Evolutionary conservation across 1,140 invertebrate genomes (phyloP).

Genomic region (Halictus rubicundus): DNA sequence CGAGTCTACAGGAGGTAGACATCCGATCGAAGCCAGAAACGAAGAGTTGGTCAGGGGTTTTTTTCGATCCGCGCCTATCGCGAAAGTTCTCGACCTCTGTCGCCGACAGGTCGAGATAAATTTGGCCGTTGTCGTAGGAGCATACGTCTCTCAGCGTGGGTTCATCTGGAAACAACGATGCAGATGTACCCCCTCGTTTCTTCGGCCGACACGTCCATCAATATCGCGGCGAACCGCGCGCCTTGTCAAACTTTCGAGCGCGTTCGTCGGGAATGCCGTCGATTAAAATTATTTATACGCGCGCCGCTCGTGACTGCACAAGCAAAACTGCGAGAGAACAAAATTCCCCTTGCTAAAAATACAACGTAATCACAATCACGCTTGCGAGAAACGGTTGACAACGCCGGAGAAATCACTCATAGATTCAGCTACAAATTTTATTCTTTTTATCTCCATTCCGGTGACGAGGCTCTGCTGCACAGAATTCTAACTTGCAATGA

Average conservation of each 20-base stretch:
- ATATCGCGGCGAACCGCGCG: conserved; percentile 52
- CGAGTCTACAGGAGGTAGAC: too few relatives aligned
- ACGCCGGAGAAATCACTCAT: too few relatives aligned
- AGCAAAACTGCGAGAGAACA: not conserved
- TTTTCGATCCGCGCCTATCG: conserved; percentile 29
- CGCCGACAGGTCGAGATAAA: conserved; percentile 63
- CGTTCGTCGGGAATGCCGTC: conserved; percentile 16
- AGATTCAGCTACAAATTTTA: too few relatives aligned
- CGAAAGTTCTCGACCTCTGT: conserved; percentile 64
- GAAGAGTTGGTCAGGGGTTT: conserved; percentile 16
- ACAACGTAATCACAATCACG: too few relatives aligned
- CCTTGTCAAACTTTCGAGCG: conserved; percentile 37
- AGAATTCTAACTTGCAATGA: too few relatives aligned
- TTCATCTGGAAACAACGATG: conserved; percentile 65
- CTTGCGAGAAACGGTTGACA: too few relatives aligned
- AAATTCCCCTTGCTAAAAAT: too few relatives aligned
- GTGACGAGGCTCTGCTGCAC: too few relatives aligned
- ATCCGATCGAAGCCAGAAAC: too few relatives aligned
- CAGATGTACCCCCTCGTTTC: conserved; percentile 62
- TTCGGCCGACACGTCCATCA: conserved; percentile 61
- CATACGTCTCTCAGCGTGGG: conserved; percentile 66
- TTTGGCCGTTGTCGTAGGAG: conserved; percentile 55
- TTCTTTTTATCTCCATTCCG: too few relatives aligned
- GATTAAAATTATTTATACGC: conserved; percentile 48
- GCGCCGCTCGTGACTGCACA: not conserved